Percentiles rank a stretch among this genome's conserved stretches.
Evolutionary conservation across 2,797 vertebrate genomes (phyloP).

Genomic region (Triplophysa yarkandensis): DNA sequence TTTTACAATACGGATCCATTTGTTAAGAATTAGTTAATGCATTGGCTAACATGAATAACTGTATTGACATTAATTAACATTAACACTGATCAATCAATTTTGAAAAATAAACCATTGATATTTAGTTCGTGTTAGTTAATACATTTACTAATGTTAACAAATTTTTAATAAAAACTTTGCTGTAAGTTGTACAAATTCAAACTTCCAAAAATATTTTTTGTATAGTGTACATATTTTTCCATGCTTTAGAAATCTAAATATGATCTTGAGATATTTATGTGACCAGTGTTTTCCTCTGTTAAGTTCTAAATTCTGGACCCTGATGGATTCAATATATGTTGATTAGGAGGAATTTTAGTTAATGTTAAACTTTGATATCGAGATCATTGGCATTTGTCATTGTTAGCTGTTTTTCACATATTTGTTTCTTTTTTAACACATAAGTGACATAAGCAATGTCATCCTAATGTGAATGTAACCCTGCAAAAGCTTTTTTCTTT

Average conservation of each 20-base stretch:
- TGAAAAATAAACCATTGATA: too few relatives aligned
- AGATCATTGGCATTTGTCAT: slow-evolving; percentile 27
- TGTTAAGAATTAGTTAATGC: too few relatives aligned
- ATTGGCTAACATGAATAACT: too few relatives aligned
- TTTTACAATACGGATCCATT: too few relatives aligned
- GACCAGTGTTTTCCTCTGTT: slow-evolving; percentile 63
- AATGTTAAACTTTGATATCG: neutral
- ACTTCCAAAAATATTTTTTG: slow-evolving; percentile 66
- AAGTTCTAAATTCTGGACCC: neutral
- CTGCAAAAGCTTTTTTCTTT: slow-evolving; percentile 19
- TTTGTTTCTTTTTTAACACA: neutral
- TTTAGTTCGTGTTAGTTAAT: too few relatives aligned
- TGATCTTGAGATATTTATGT: slow-evolving; percentile 69
- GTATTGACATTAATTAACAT: too few relatives aligned
- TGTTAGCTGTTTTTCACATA: slow-evolving; percentile 11
- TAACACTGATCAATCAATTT: too few relatives aligned
- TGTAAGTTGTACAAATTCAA: too few relatives aligned
- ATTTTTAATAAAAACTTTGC: too few relatives aligned
- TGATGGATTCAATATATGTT: neutral
- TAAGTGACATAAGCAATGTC: slow-evolving; percentile 6
- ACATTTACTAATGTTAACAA: too few relatives aligned
- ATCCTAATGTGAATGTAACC: slow-evolving; percentile 21
- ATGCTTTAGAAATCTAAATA: slow-evolving; percentile 60
- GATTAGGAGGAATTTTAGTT: neutral
- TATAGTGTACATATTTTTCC: slow-evolving; percentile 74